These are phyloP conservation scores for Rachycentron canadum DNA, from an alignment of 2,797 vertebrate species.

Conservation along the genomic window DNA sequence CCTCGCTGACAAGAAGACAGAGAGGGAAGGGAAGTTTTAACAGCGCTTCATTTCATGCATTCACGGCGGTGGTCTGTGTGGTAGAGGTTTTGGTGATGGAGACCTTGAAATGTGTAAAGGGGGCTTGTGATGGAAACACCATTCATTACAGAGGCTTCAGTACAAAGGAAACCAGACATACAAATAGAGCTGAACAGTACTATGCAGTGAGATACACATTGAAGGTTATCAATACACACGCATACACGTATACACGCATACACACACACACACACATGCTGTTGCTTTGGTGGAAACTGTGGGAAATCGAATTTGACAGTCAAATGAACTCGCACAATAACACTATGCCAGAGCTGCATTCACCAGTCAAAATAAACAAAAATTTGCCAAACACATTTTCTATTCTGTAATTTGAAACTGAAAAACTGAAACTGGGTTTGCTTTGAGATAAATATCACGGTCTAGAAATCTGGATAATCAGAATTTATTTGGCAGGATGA, in stretches of 20 bases:
- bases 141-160: no score
- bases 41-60: not conserved
- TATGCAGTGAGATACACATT: not conserved
- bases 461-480: not conserved
- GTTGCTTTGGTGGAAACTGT: not conserved
- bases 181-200: not conserved
- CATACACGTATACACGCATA: not conserved
- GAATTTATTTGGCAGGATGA: not conserved
- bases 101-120: not conserved
- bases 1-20: slow-evolving; percentile 86
- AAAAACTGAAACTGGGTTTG: not conserved
- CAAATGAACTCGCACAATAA: slow-evolving; percentile 1
- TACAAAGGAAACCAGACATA: not conserved
- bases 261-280: not conserved
- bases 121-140: no score
- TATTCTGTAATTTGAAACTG: not conserved
- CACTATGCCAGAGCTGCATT: not conserved
- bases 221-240: not conserved
- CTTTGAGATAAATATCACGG: not conserved
- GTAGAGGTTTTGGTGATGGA: not conserved
- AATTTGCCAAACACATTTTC: not conserved
- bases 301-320: slow-evolving; percentile 8
- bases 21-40: not conserved
- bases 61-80: not conserved
- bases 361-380: not conserved